phyloP scores from a whole-genome alignment of 2,797 vertebrate genomes.

The Acanthopagrus latus region DNA sequence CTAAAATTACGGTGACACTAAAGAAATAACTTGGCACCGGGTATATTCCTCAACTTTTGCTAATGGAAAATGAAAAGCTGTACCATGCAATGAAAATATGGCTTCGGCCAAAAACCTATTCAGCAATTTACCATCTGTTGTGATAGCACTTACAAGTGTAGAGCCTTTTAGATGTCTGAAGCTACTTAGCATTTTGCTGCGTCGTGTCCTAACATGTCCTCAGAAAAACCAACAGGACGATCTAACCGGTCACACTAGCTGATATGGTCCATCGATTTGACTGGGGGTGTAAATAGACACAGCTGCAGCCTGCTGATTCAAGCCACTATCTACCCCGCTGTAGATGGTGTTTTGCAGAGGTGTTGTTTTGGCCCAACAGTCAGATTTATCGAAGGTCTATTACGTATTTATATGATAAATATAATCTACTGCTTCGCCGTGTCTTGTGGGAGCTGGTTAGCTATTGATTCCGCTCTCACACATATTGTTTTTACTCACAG shows the following conservation, averaged over 20 bases:
- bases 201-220: conserved; percentile 6
- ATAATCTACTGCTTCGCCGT: neutral
- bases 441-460: conserved; percentile 31
- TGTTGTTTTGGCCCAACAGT: conserved; percentile 11
- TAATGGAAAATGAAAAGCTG: too few relatives aligned
- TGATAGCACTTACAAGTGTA: neutral
- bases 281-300: conserved; percentile 18
- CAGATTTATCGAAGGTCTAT: conserved; percentile 15
- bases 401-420: conserved; percentile 25
- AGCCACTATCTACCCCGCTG: conserved; percentile 5
- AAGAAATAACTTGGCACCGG: too few relatives aligned
- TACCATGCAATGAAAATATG: too few relatives aligned
- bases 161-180: neutral
- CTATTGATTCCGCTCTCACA: neutral
- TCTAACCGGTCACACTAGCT: conserved; percentile 6
- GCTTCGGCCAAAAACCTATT: neutral
- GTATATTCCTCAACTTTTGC: too few relatives aligned
- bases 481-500: conserved; percentile 21
- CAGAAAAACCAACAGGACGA: conserved; percentile 18
- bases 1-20: too few relatives aligned
- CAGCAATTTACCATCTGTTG: neutral
- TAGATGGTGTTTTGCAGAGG: conserved; percentile 11
- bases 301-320: conserved; percentile 30
- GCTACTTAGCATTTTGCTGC: conserved; percentile 32
- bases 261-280: conserved; percentile 32